Base-by-base conservation (phyloP, 1,140 invertebrate species). In the Papilio helenus region DNA sequence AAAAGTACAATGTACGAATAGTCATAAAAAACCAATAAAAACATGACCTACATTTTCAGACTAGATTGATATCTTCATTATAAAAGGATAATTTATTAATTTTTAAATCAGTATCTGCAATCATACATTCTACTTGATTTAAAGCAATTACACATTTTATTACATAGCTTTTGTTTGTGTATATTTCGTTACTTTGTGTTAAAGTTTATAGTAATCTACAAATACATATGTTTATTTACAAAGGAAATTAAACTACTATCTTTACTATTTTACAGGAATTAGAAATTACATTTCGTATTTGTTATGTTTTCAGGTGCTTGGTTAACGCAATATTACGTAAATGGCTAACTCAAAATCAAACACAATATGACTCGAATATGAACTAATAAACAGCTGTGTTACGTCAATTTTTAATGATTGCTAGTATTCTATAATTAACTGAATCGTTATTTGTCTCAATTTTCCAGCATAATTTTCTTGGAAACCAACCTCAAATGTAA, bases 31-130 rank as follows among this genome's bases (percentile, higher is more conserved):
- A 12, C n/a, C 72, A 74, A 74, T 74, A 74, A 74, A 74, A 49
- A 74, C 49, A 74, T 74, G 72, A 74, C 72, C 72, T 74, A 74
- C 42, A 23, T 74, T 49, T 72, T 72, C 71, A 18, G 8, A 44
- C 7, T 46, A 10, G n/a, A n/a, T 74, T 74, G 14, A 23, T 20
- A 46, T 51, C 5, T 49, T 26, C 26, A 23, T 49, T 23, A 23
- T 12, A 74, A n/a, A 72, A 72, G 72, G 20, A 49, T n/a, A n/a
- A 51, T 74, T 73, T 26, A 20, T 61, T 23, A 23, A 61, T 61
- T 61, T 61, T 61, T 26, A 26, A 61, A 61, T 61, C 3, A 61
- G 12, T 61, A 10, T 14, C 23, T 61, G 3, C 23, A 23, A 61
- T 23, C 23, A 26, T 20, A 26, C 18, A 55, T 55, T n/a, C n/a